phyloP scores from a whole-genome alignment of 1,140 invertebrate species.

The Brachionus asplanchnoidis region DNA sequence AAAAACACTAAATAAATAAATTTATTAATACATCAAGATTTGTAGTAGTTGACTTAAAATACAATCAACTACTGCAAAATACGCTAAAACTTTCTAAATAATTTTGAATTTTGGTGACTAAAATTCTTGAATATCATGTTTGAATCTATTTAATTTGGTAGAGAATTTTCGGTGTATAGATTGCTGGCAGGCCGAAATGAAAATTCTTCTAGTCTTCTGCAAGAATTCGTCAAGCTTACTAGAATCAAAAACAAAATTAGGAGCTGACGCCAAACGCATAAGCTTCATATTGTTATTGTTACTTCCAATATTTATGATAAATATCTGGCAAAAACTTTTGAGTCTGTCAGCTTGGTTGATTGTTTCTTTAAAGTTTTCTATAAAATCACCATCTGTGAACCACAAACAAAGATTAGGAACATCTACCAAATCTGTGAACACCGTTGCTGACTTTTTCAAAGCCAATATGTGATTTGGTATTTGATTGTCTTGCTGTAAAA shows the following conservation, averaged over 20 bases:
- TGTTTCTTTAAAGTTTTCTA: background rate
- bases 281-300: background rate
- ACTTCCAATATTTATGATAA: background rate
- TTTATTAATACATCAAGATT: no score
- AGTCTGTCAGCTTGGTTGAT: background rate
- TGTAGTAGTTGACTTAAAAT: no score
- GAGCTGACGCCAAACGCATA: background rate
- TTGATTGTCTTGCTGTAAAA: background rate
- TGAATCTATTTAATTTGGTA: background rate
- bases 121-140: background rate
- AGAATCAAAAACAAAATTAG: background rate
- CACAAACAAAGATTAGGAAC: background rate
- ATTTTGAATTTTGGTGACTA: no score
- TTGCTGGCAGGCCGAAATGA: background rate
- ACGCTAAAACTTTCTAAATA: no score
- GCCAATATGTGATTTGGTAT: background rate
- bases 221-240: background rate
- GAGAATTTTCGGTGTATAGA: background rate
- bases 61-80: no score
- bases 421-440: background rate
- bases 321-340: conserved; percentile 25
- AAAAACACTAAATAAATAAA: no score
- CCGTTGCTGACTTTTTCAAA: background rate
- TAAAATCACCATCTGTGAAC: background rate
- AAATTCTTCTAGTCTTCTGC: background rate